Percentiles rank a stretch among this genome's conserved stretches.
These are phyloP conservation scores for Caenorhabditis sinica DNA, from an alignment of 2,888 invertebrate species.

Conservation along the genomic window DNA sequence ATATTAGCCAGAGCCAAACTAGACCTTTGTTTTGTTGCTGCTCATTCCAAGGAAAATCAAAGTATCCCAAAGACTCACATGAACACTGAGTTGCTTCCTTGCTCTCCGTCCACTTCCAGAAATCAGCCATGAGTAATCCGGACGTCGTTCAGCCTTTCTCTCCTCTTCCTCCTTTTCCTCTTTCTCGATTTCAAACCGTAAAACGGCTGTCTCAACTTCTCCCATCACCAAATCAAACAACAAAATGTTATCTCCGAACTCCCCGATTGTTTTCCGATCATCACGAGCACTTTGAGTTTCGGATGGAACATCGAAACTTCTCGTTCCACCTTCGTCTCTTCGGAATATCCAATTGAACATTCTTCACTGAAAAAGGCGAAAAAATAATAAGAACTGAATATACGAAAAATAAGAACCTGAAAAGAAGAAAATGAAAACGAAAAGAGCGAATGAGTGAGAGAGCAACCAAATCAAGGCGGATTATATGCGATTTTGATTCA, in stretches of 20 bases:
- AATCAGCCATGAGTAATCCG: slow-evolving; percentile 68
- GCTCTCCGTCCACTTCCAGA: slow-evolving; percentile 15
- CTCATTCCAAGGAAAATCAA: too few relatives aligned
- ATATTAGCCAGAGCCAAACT: too few relatives aligned
- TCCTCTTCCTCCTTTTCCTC: slow-evolving; percentile 42
- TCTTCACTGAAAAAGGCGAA: neutral
- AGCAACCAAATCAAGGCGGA: slow-evolving; percentile 56
- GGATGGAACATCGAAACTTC: slow-evolving; percentile 52
- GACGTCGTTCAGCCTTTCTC: slow-evolving; percentile 39
- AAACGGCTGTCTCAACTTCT: slow-evolving; percentile 59
- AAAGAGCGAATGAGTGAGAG: neutral
- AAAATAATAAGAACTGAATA: neutral
- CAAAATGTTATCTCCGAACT: slow-evolving; percentile 44
- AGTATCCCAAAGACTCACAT: slow-evolving; percentile 50
- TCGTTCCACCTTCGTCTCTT: neutral
- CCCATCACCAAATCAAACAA: slow-evolving; percentile 58
- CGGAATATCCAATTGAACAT: slow-evolving; percentile 64
- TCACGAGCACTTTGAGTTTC: slow-evolving; percentile 63
- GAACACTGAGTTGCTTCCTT: slow-evolving; percentile 44
- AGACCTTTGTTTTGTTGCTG: too few relatives aligned
- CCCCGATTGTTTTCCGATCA: slow-evolving; percentile 44
- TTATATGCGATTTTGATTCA: slow-evolving; percentile 42
- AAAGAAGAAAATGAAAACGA: slow-evolving; percentile 6
- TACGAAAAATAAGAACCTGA: slow-evolving; percentile 22
- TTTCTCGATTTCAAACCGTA: slow-evolving; percentile 50